These are phyloP conservation scores for Prionace glauca DNA, from an alignment of 2,797 vertebrate species.

Conservation along the genomic window DNA sequence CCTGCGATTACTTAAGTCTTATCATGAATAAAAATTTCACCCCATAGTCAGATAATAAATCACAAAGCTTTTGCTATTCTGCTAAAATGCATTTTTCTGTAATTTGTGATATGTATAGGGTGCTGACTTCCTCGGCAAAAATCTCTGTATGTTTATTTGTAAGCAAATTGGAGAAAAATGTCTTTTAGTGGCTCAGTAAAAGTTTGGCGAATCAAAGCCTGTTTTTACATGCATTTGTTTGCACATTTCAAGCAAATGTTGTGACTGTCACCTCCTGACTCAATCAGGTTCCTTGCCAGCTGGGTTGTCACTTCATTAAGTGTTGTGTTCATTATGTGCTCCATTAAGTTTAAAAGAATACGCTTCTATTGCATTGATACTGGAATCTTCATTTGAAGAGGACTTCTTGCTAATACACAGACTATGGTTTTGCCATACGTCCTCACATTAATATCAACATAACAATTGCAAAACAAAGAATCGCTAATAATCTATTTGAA, in stretches of 20 bases:
- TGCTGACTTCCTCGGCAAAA: not conserved
- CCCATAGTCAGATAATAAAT: not conserved
- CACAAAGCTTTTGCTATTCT: not conserved
- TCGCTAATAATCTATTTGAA: not conserved
- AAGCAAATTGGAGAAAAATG: not conserved
- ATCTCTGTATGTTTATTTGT: not conserved
- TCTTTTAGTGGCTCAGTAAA: not conserved
- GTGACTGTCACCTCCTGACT: not conserved
- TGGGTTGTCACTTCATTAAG: constrained; percentile 26
- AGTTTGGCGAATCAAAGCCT: not conserved
- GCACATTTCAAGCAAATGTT: constrained; percentile 7
- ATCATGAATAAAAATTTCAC: not conserved
- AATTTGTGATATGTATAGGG: not conserved
- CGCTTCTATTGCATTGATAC: not conserved
- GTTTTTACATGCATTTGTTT: not conserved
- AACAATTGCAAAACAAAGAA: not conserved
- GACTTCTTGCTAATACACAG: not conserved
- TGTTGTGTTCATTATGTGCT: constrained; percentile 21
- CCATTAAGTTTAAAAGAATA: constrained; percentile 26
- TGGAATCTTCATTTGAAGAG: constrained; percentile 16
- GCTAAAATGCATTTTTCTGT: not conserved
- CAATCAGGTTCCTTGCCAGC: not conserved
- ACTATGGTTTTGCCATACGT: not conserved
- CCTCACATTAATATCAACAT: not conserved
- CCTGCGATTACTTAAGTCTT: not conserved